Base-by-base conservation (phyloP, 2,888 invertebrate species). In the Scaptomyza parva region DNA sequence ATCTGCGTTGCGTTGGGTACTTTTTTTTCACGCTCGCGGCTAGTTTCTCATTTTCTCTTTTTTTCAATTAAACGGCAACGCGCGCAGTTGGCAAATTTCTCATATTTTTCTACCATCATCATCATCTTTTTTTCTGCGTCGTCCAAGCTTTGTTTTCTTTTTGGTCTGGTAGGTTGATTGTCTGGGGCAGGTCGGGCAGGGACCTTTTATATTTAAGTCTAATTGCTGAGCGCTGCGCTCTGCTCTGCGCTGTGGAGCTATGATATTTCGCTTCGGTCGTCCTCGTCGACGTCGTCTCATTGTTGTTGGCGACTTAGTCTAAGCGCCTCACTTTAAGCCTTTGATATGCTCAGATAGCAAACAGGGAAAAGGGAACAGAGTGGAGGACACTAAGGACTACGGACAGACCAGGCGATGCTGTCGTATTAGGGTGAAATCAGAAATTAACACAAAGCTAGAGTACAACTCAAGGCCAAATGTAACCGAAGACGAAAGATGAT, bases 11-110 rank as follows among this genome's bases (percentile, higher is more conserved):
- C 58, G 59, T 47, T 71, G 60, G 3, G 41, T 70, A 3, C 12
- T 33, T 33, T 14, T 35, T 7, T 35, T 17, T 5, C 61, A 52
- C 47, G 82, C 80, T 63, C 50, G 76, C 73, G 83, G 80, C 83
- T 64, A 70, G 73, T 52, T 82, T 84, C 82, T 82, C 80, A 80
- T 85, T 82, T 82, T 76, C 76, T 76, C 76, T 1, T 28, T 55
- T 85, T 85, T 85, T 82, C 83, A 83, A 83, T 83, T 83, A 61
- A 61, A 60, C 60, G 59, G 72, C 69, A 78, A 59, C 75, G 58
- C 74, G 58, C 76, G 75, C 83, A 75, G 81, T 83, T 82, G 84
- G 78, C 64, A 64, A 70, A 45, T 77, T 79, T 83, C 82, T 75
- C 85, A 84, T 81, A 64, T 78, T 62, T 70, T 40, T 47, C 17